These are phyloP conservation scores for Trogon surrucura DNA, from an alignment of 2,113 vertebrate genomes.

Conservation along the genomic window DNA sequence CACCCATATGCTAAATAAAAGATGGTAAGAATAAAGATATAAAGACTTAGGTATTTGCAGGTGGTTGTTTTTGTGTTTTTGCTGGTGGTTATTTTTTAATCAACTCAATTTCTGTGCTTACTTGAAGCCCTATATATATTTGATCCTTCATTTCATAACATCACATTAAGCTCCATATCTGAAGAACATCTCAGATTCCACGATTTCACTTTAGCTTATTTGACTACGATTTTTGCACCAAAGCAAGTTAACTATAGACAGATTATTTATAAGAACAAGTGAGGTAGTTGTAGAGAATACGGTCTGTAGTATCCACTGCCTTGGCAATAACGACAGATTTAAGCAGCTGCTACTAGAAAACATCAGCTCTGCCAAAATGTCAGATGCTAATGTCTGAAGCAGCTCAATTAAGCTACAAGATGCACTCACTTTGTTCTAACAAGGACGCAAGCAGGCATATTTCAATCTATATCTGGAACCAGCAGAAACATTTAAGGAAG, in stretches of 20 bases:
- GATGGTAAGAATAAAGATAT: not conserved
- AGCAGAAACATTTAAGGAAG: not conserved
- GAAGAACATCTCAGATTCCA: not conserved
- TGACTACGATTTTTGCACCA: not conserved
- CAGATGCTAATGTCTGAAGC: slow-evolving; percentile 20
- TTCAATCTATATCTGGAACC: not conserved
- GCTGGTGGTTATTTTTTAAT: not conserved
- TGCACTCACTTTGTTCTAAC: not conserved
- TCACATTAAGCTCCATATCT: not conserved
- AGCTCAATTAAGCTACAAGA: slow-evolving; percentile 17
- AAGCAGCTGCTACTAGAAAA: slow-evolving; percentile 50
- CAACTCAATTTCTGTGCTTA: not conserved
- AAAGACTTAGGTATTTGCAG: not conserved
- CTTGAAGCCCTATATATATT: not conserved
- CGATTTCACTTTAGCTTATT: not conserved
- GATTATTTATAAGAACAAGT: not conserved
- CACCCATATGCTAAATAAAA: not conserved
- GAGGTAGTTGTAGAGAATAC: not conserved
- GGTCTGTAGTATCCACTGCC: not conserved
- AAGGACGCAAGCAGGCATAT: not conserved
- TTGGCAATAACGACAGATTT: not conserved
- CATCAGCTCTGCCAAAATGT: slow-evolving; percentile 36
- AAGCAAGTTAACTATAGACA: not conserved
- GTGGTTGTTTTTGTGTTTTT: not conserved
- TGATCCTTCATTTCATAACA: not conserved